A percentile compares a stretch with the other conserved stretches of the same genome.
Evolutionary conservation across 2,797 vertebrate species (phyloP).

Genomic region (Periparus ater): DNA sequence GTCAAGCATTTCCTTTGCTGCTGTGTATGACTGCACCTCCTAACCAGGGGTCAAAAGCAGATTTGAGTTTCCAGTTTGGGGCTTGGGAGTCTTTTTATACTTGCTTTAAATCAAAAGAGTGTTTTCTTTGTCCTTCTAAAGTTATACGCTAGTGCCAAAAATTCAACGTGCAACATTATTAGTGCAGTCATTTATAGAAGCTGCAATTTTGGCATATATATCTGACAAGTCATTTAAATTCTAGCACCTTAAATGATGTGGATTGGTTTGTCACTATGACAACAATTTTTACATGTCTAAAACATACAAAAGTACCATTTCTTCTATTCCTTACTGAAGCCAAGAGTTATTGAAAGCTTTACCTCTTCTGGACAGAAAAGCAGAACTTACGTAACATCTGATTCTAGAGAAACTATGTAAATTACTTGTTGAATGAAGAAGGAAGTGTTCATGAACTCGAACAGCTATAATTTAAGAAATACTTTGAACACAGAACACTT

Average conservation of each 20-base stretch:
- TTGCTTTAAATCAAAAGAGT: constrained; percentile 32
- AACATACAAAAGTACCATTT: neutral
- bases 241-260: constrained; percentile 43
- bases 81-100: neutral
- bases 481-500: neutral
- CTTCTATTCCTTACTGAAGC: neutral
- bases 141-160: neutral
- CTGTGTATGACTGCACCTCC: constrained; percentile 75
- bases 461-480: neutral
- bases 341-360: neutral
- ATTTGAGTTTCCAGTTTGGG: constrained; percentile 22
- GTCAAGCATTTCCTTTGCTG: constrained; percentile 84
- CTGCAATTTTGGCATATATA: neutral
- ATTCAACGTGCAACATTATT: constrained; percentile 43
- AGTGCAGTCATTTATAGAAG: constrained; percentile 51
- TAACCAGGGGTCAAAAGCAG: constrained; percentile 75
- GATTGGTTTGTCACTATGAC: constrained; percentile 55
- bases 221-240: constrained; percentile 61
- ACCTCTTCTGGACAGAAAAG: neutral
- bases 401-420: neutral
- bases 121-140: constrained; percentile 56
- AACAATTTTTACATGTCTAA: constrained; percentile 35
- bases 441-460: neutral
- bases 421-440: neutral
- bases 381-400: neutral